Evolutionary conservation across 2,888 invertebrate genomes (phyloP).

Genomic region (Agriopis leucophaearia): DNA sequence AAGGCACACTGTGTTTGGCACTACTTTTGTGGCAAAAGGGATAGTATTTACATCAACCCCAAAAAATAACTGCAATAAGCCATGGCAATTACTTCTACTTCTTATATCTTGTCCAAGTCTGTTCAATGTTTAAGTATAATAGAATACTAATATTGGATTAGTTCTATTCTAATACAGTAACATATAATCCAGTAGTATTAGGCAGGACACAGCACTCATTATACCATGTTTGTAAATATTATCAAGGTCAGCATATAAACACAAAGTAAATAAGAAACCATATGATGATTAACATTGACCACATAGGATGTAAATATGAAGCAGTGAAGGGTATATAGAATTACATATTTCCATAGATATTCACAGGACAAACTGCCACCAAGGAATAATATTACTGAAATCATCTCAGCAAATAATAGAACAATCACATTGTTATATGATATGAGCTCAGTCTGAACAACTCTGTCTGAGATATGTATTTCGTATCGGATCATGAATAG

Average conservation of each 20-base stretch:
- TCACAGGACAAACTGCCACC: constrained; percentile 76
- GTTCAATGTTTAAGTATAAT: constrained; percentile 39
- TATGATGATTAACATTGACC: constrained; percentile 63
- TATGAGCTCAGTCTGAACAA: constrained; percentile 46
- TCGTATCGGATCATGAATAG: neutral
- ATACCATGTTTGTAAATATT: constrained; percentile 41
- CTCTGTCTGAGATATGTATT: constrained; percentile 23
- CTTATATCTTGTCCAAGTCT: constrained; percentile 40
- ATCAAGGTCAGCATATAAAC: constrained; percentile 43
- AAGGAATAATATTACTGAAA: constrained; percentile 65
- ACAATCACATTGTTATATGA: constrained; percentile 36
- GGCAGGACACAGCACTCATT: constrained; percentile 38
- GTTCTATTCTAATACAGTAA: constrained; percentile 17
- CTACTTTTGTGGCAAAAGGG: constrained; percentile 57
- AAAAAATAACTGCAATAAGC: constrained; percentile 62
- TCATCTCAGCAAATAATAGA: constrained; percentile 70
- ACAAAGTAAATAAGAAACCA: constrained; percentile 59
- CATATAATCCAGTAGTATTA: constrained; percentile 29
- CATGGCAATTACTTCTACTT: constrained; percentile 51
- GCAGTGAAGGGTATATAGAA: constrained; percentile 64
- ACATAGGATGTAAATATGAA: constrained; percentile 76
- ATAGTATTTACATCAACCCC: constrained; percentile 66
- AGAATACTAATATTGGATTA: constrained; percentile 46
- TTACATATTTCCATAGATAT: constrained; percentile 52
- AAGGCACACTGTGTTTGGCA: constrained; percentile 64